A percentile compares a stretch with the other conserved stretches of the same genome.
phyloP scores from a whole-genome alignment of 2,888 invertebrate species.

The Abrostola tripartita region DNA sequence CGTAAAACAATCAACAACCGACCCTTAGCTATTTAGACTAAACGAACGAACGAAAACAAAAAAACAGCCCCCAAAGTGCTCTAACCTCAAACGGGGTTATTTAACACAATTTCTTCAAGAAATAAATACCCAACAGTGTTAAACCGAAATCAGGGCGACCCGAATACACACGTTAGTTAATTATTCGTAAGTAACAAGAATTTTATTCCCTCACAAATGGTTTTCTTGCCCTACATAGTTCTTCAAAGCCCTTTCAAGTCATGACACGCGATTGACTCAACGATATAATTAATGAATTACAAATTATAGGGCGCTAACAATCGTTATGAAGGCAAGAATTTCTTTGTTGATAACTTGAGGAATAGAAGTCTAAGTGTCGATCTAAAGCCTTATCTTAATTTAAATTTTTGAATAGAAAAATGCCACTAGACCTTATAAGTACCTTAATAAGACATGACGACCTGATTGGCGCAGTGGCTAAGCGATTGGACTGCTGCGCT shows the following conservation, averaged over 20 bases:
- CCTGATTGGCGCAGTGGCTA: too few species aligned
- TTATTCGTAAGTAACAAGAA: slow-evolving; percentile 46
- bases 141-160: slow-evolving; percentile 23
- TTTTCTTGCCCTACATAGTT: slow-evolving; percentile 54
- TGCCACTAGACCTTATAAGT: too few species aligned
- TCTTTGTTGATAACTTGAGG: neutral
- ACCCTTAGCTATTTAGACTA: too few species aligned
- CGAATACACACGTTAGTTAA: slow-evolving; percentile 42
- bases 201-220: slow-evolving; percentile 32
- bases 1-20: too few species aligned
- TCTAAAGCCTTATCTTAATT: neutral
- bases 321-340: neutral
- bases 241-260: slow-evolving; percentile 16
- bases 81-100: slow-evolving; percentile 21
- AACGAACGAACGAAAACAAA: too few species aligned
- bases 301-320: slow-evolving; percentile 25
- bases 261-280: slow-evolving; percentile 48
- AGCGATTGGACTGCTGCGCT: too few species aligned
- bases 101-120: slow-evolving; percentile 21
- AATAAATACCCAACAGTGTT: slow-evolving; percentile 32
- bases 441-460: too few species aligned
- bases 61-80: too few species aligned
- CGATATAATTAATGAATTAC: slow-evolving; percentile 22
- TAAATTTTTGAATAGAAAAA: too few species aligned
- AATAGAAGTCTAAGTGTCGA: neutral